Base-by-base conservation (phyloP, 2,797 vertebrate species). In the Eupleurogrammus muticus region DNA sequence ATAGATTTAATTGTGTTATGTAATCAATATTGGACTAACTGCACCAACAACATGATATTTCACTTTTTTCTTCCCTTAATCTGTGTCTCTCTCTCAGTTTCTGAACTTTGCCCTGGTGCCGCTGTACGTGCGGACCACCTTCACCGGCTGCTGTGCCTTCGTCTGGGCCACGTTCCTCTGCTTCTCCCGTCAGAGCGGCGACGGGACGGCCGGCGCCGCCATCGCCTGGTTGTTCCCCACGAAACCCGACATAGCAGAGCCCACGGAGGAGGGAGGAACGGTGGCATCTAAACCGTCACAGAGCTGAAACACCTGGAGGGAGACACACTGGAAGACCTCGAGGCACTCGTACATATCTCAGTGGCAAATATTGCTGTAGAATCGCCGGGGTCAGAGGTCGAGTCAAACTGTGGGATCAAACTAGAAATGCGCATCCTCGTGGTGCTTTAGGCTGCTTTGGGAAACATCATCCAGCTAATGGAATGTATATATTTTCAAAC, bases 151-250 rank as follows among this genome's bases (percentile, higher is more conserved):
- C 80, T 96, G 95, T 63, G 94, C 94, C 44, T 97, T 97, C 83
- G 46, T 96, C 77, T 98, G 97, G 97, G 95, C 96, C 62, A 90
- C 92, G 42, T 98, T 97, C 91, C 91, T 97, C 16, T 98, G 96
- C 88, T 97, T 95, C 85, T 97, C 95, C 0, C 95, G 94, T 2
- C 95, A 97, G 81, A 94, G 89, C 0, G 95, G 95, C 0, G 96
- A 96, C 2, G 95, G 96, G 28, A 96, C 96, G 0, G 86, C 91
- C 5, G 76, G 60, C 9, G 94, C 95, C 0, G 93, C 92, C 23
- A 85, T 96, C 46, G 44, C 88, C 0, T 92, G 93, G 89, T 79
- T 95, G 13, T 88, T 87, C 57, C 20, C 86, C 6, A 40, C 76
- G 4, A 78, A 87, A 79, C 62, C 70, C 0, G 61, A 32, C 0